Conservation (phyloP, 2,888 invertebrate species). For the Apotomis capreana region DNA sequence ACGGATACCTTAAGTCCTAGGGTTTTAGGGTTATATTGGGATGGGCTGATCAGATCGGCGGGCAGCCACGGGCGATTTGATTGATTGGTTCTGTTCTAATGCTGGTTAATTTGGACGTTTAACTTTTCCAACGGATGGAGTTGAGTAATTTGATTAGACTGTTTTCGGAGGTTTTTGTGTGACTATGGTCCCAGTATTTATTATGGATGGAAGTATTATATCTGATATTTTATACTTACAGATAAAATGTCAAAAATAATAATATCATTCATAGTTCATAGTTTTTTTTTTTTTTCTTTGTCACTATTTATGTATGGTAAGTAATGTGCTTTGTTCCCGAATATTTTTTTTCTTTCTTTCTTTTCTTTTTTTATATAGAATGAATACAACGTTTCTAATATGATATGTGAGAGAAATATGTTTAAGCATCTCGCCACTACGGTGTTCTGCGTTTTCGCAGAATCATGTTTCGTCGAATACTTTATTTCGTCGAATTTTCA, state of each 20-base stretch:
- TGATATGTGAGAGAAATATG: no score
- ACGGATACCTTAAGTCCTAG: background rate
- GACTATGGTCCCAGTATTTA: background rate
- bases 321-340: no score
- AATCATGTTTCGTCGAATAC: no score
- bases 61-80: slow-evolving; percentile 26
- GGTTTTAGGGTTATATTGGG: slow-evolving; percentile 4
- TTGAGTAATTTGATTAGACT: slow-evolving; percentile 3
- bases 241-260: background rate
- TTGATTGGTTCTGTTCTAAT: slow-evolving; percentile 35
- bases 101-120: slow-evolving; percentile 21
- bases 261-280: no score
- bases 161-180: background rate
- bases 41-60: background rate
- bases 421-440: no score
- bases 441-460: no score
- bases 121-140: background rate
- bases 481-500: no score
- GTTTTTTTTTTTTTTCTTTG: no score
- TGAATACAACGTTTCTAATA: no score
- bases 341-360: no score
- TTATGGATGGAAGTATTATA: background rate
- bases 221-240: background rate
- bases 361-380: no score
- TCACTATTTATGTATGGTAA: no score